Base-by-base conservation (phyloP, 2,113 vertebrate genomes). In the Myotis yumanensis region DNA sequence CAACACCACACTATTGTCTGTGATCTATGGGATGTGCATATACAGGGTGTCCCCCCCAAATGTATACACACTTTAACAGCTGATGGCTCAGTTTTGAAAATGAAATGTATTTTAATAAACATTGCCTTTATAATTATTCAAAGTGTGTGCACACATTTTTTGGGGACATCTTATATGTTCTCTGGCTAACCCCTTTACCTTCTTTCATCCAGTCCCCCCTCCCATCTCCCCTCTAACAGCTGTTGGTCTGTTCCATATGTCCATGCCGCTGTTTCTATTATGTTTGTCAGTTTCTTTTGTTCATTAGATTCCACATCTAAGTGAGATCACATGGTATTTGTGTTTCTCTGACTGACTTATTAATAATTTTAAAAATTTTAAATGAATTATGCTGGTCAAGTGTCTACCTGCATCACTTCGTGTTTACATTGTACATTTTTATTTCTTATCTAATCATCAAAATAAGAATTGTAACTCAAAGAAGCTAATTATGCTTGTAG, bases 401-500 rank as follows among this genome's bases (percentile, higher is more conserved):
- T 68, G 79, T 59, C 9, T 35, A 72, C 7, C 18, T 71, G 7
- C 7, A 72, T 62, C 20, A 76, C 57, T 93, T 83, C 3, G 52
- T 75, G 16, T 87, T 76, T 87, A 43, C 28, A 54, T 23, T 54
- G 28, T 2, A 92, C 75, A 46, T 82, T 90, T 48, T 88, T 51
- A 20, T 90, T 37, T 85, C 82, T 64, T 75, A 69, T 91, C 17
- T 68, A 32, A 48, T 46, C 35, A 92, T 79, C 30, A 73, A 68
- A 94, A 46, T 11, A 76, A 93, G 86, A 82, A 64, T 64, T 81
- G 14, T 37, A 95, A 92, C 64, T 93, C 40, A 90, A 64, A 77
- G 40, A 86, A 52, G 22, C 28, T 30, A 84, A 90, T 81, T 30
- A 35, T 88, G 43, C 18, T 82, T 69, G 18, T 62, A 62, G 66